A percentile compares a stretch with the other conserved stretches of the same genome.
Conservation (phyloP, 2,113 vertebrate genomes). For the Charadrius vociferus region DNA sequence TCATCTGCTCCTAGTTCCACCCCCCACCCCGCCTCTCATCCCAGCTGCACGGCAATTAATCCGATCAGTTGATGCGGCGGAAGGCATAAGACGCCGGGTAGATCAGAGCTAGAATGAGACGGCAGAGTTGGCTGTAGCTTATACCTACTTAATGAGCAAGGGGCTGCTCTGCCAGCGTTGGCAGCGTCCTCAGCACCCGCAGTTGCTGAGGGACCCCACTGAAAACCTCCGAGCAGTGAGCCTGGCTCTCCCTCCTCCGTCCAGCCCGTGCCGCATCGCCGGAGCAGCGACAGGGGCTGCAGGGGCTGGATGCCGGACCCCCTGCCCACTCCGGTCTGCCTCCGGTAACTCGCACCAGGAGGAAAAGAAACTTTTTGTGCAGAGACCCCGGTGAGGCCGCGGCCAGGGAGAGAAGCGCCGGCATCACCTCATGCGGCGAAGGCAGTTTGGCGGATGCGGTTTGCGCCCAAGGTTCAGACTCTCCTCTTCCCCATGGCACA, state of each 20-base stretch:
- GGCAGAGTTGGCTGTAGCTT: not conserved
- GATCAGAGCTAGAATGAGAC: not conserved
- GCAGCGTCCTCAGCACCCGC: not conserved
- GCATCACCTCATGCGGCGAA: fast-evolving
- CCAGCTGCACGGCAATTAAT: not conserved
- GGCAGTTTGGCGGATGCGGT: fast-evolving
- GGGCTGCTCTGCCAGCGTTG: not conserved
- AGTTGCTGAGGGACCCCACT: not conserved
- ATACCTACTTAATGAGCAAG: not conserved
- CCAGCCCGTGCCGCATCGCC: fast-evolving
- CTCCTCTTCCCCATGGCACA: too few species aligned
- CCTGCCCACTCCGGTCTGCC: fast-evolving
- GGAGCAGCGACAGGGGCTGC: fast-evolving
- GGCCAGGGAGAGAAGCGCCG: fast-evolving
- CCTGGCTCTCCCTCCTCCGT: not conserved
- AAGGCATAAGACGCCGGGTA: not conserved
- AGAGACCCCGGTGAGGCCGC: not conserved
- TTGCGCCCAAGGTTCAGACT: not conserved
- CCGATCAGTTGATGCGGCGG: not conserved
- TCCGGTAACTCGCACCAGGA: fast-evolving
- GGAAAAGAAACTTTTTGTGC: not conserved
- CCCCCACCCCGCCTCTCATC: not conserved
- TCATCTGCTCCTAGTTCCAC: not conserved
- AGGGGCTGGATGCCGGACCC: not conserved
- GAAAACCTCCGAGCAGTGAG: not conserved